Evolutionary conservation across 2,888 invertebrate species (phyloP).

Genomic region (Netelia fuscicornis): DNA sequence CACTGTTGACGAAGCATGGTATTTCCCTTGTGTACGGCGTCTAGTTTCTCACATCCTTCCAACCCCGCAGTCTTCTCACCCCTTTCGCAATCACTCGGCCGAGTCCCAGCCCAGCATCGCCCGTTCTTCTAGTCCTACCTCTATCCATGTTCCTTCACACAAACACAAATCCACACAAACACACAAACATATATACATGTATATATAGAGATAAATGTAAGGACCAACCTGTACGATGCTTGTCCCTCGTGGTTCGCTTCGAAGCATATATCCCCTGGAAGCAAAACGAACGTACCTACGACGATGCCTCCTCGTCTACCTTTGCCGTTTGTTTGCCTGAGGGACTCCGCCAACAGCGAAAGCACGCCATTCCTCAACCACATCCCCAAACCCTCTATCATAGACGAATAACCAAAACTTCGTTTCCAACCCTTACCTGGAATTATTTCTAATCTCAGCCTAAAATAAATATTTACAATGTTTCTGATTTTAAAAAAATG

Average conservation of each 20-base stretch:
- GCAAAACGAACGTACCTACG: conserved; percentile 60
- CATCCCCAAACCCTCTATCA: neutral
- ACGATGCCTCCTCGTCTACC: conserved; percentile 67
- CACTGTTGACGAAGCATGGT: conserved; percentile 85
- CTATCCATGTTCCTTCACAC: neutral
- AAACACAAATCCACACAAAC: neutral
- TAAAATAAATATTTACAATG: too few relatives aligned
- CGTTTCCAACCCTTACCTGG: neutral
- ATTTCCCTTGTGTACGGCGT: conserved; percentile 84
- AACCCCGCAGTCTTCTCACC: conserved; percentile 32
- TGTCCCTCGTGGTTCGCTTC: conserved; percentile 65
- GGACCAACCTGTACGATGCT: conserved; percentile 54
- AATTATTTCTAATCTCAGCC: too few relatives aligned
- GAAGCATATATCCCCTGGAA: conserved; percentile 33
- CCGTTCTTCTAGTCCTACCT: neutral
- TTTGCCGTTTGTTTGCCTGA: conserved; percentile 71
- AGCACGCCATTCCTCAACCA: neutral
- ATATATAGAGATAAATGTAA: conserved; percentile 28
- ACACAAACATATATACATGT: neutral
- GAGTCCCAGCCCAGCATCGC: conserved; percentile 40
- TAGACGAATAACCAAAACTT: neutral
- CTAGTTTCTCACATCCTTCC: conserved; percentile 74
- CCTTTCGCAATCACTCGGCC: conserved; percentile 3
- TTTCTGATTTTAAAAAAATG: too few relatives aligned
- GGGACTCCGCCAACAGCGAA: conserved; percentile 18